Percentiles rank a stretch among this genome's conserved stretches.
Conservation (phyloP, 2,888 invertebrate genomes). For the Stegophylla sp. region DNA sequence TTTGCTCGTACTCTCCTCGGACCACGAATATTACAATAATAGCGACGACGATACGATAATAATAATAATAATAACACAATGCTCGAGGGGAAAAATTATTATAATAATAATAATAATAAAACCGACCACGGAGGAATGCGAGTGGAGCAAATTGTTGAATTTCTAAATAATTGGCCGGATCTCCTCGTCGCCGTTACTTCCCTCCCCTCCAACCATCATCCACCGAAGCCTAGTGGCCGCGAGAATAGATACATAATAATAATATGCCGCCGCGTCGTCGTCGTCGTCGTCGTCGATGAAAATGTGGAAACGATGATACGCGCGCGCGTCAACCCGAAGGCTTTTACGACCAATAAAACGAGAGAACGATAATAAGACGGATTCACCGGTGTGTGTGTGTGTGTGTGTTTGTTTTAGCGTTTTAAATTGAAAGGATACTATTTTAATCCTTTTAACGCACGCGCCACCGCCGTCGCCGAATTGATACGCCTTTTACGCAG, state of each 20-base stretch:
- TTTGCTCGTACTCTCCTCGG: too few relatives aligned
- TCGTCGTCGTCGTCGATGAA: not conserved
- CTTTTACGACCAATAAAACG: slow-evolving; percentile 56
- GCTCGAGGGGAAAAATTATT: too few relatives aligned
- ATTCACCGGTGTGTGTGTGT: slow-evolving; percentile 54
- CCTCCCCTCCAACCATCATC: too few relatives aligned
- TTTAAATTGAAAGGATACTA: slow-evolving; percentile 56
- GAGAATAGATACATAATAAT: too few relatives aligned
- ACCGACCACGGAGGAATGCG: not conserved
- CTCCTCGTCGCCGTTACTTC: not conserved
- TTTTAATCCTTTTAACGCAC: slow-evolving; percentile 52
- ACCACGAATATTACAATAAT: too few relatives aligned
- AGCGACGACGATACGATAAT: too few relatives aligned
- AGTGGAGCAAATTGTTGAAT: not conserved
- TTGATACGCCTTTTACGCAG: slow-evolving; percentile 42
- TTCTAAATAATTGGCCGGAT: slow-evolving; percentile 29
- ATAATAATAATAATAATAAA: too few relatives aligned
- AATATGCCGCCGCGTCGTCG: not conserved
- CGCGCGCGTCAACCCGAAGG: slow-evolving; percentile 21
- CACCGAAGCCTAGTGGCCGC: not conserved
- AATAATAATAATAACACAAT: too few relatives aligned
- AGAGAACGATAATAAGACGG: slow-evolving; percentile 48
- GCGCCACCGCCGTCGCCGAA: not conserved
- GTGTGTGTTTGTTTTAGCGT: slow-evolving; percentile 54
- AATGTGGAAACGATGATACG: slow-evolving; percentile 17